Conservation (phyloP, 2,797 vertebrate genomes). For the Trichosurus vulpecula region DNA sequence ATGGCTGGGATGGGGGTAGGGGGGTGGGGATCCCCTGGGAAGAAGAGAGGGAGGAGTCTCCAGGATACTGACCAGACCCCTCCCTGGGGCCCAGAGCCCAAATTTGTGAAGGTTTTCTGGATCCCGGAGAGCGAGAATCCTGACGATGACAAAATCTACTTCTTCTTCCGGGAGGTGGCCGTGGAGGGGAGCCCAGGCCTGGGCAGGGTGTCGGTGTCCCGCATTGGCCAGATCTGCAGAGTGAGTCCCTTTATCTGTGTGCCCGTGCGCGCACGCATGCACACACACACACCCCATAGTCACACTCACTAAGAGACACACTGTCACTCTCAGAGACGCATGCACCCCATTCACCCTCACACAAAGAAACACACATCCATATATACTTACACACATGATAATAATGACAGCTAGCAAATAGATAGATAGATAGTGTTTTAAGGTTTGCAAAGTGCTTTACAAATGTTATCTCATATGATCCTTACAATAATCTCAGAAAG, state of each 20-base stretch:
- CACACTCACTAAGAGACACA: no score
- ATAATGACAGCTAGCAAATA: neutral
- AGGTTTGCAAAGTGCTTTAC: neutral
- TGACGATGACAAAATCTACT: conserved; percentile 98
- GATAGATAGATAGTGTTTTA: neutral
- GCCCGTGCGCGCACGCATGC: rapidly evolving
- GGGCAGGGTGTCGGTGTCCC: conserved; percentile 92
- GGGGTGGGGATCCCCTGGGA: neutral
- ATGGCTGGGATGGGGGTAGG: neutral
- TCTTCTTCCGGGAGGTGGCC: conserved; percentile 96
- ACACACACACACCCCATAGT: no score
- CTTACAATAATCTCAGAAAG: neutral
- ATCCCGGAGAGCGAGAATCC: conserved; percentile 97
- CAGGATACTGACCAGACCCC: conserved; percentile 38
- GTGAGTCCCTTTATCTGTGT: conserved; percentile 81
- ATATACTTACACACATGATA: neutral
- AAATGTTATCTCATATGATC: neutral
- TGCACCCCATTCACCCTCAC: no score
- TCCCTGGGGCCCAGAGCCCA: conserved; percentile 89
- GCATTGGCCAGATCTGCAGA: conserved; percentile 96
- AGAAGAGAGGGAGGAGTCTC: neutral
- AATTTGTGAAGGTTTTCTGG: conserved; percentile 95
- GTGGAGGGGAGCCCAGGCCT: conserved; percentile 92
- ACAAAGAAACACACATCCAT: no score
- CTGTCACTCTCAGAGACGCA: no score